Base-by-base conservation (phyloP, 2,888 invertebrate species). In the Tortricodes alternella region DNA sequence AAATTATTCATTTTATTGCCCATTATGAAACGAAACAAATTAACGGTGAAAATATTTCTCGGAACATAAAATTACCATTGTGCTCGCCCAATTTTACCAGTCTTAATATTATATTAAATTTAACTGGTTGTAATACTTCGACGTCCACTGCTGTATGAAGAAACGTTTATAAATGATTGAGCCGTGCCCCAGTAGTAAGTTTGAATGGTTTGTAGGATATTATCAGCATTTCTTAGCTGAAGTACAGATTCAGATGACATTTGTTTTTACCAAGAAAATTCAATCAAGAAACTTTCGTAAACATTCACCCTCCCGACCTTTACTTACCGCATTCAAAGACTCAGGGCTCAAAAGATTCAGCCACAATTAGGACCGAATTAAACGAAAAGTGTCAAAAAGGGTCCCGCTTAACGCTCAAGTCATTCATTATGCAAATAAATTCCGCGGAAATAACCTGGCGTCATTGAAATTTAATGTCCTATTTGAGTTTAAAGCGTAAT, bases 361-460 rank as follows among this genome's bases (percentile, higher is more conserved):
- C n/a, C n/a, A 38, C 46, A 46, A 46, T 48, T 48, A 15, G 19
- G 35, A 27, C 55, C 15, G 32, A 24, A 53, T 48, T 53, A 34
- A 53, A 23, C 24, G 34, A 35, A 48, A 56, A 23, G 34, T 50
- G 46, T 51, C 34, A 57, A 58, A 56, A 59, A 39, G 46, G 51
- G 49, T 41, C 41, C 49, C 53, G 24, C 37, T 53, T 43, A 27
- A 16, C 19, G 13, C 15, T 32, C 24, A 38, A 27, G 52, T n/a
- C 35, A 7, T 38, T 34, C 46, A 46, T 52, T 57, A 57, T 9
- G 46, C 18, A 11, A 15, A 49, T 38, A 27, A 38, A 52, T 38
- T 37, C 15, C 23, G 21, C 19, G 27, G 21, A 46, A 46, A 49
- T 49, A 44, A 41, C 32, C 57, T 24, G 57, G 21, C 44, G 9